A percentile compares a stretch with the other conserved stretches of the same genome.
phyloP scores from a whole-genome alignment of 2,888 invertebrate genomes.

The Eumerus sabulonum region DNA sequence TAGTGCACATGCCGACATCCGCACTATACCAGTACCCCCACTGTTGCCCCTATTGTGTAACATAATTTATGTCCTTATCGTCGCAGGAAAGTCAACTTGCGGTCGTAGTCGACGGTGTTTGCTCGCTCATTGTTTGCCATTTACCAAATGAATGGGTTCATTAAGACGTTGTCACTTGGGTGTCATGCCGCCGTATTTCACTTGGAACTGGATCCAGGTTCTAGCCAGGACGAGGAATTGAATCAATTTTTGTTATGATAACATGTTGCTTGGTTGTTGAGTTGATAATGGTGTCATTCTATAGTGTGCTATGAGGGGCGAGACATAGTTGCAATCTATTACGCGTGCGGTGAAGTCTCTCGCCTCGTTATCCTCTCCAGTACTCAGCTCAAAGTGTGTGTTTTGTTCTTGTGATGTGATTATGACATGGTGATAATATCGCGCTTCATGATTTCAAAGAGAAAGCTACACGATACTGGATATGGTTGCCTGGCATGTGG shows the following conservation, averaged over 20 bases:
- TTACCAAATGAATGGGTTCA: slow-evolving; percentile 41
- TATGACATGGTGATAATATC: not conserved
- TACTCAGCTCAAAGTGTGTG: not conserved
- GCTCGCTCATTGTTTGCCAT: slow-evolving; percentile 4
- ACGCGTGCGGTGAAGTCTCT: too few relatives aligned
- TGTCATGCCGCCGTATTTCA: slow-evolving; percentile 35
- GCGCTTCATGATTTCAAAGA: not conserved
- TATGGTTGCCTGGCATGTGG: not conserved
- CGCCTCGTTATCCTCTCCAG: slow-evolving; percentile 3
- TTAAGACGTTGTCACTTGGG: slow-evolving; percentile 37
- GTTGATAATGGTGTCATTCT: slow-evolving; percentile 27
- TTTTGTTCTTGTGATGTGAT: not conserved
- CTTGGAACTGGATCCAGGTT: slow-evolving; percentile 9
- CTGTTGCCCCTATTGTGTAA: not conserved
- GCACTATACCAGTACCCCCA: not conserved
- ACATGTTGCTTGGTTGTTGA: not conserved
- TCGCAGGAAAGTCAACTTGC: not conserved
- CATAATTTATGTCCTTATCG: slow-evolving; percentile 13
- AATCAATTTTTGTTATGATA: too few relatives aligned
- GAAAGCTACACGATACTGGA: not conserved
- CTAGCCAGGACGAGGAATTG: too few relatives aligned
- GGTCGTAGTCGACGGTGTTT: not conserved
- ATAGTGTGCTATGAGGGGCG: not conserved
- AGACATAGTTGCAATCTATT: not conserved
- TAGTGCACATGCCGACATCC: not conserved